Evolutionary conservation across 2,797 vertebrate genomes (phyloP), one percentile per base, ranked within the genome.

Genomic region (Alosa sapidissima): DNA sequence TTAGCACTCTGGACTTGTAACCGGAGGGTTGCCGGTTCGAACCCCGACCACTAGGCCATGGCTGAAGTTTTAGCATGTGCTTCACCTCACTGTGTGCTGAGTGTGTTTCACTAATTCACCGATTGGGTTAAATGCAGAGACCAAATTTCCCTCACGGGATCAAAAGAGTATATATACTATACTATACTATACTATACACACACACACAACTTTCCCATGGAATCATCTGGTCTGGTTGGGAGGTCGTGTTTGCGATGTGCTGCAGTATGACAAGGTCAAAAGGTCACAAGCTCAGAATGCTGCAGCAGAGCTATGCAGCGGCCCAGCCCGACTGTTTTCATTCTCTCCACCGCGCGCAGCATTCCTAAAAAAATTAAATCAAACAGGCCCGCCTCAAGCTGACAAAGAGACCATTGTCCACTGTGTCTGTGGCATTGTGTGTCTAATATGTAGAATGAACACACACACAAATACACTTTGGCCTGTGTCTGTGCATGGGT

Each of bases 391-490:
- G 33, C 47, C 49, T 81, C 62, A 81, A 82, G 36, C 41, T n/a
- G 19, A 89, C 86, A 88, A 87, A 81, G 48, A 60, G 62, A 1
- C 54, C 19, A 87, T 84, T 88, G 86, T 88, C 60, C 52, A 41
- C 54, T 14, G 60, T 81, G 52, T 81, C 82, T 48, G 58, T 81
- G 33, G 48, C 84, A 41, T 21, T 24, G 19, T 55, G 28, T 81
- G 60, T 47, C 81, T 28, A 36, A 75, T 52, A 82, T 36, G 48
- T 11, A 45, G 36, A 52, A 81, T 48, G 83, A 1, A 47, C 33
- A 8, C 2, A 51, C 81, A 65, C 21, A 68, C 9, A 8, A 19
- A 2, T 13, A 11, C 36, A n/a, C 1, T 51, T 5, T 51, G 58
- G 54, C 54, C 54, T 62, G 58, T 62, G 21, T 9, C 58, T 62